Conservation (phyloP, 2,888 invertebrate species). For the Limnephilus marmoratus region DNA sequence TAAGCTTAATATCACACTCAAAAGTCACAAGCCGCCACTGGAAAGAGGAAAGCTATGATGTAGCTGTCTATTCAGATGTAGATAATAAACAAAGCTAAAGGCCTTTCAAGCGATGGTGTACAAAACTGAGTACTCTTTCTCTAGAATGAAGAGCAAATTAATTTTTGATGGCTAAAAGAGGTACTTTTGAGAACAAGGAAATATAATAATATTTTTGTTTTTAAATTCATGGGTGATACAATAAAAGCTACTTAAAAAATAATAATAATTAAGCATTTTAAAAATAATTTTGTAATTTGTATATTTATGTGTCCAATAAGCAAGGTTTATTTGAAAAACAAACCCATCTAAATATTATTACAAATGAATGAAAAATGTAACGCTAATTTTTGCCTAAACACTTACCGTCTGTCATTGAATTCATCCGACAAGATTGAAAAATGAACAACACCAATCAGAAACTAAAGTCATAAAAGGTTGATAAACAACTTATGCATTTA, state of each 20-base stretch:
- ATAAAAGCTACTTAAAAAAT: neutral
- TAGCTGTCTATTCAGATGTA: neutral
- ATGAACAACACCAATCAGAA: slow-evolving; percentile 28
- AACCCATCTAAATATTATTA: too few species aligned
- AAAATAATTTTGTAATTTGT: too few species aligned
- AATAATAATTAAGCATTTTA: too few species aligned
- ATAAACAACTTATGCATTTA: neutral
- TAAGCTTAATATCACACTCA: too few species aligned
- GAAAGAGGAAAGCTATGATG: neutral
- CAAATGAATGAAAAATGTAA: neutral
- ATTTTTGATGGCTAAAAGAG: neutral
- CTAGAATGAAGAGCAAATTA: neutral
- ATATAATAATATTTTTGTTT: neutral
- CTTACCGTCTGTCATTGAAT: slow-evolving; percentile 9
- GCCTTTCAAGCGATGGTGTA: neutral
- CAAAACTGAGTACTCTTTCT: neutral
- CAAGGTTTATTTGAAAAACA: neutral
- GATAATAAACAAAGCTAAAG: neutral
- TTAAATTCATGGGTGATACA: neutral
- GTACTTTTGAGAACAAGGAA: neutral
- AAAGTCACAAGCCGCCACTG: too few species aligned
- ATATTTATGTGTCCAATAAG: too few species aligned
- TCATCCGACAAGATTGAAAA: slow-evolving; percentile 35
- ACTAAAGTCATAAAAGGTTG: neutral
- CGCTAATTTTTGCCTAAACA: neutral